Evolutionary conservation across 1,140 invertebrate genomes (phyloP), one percentile per base, ranked within the genome.

Genomic region (Drosophila eugracilis): DNA sequence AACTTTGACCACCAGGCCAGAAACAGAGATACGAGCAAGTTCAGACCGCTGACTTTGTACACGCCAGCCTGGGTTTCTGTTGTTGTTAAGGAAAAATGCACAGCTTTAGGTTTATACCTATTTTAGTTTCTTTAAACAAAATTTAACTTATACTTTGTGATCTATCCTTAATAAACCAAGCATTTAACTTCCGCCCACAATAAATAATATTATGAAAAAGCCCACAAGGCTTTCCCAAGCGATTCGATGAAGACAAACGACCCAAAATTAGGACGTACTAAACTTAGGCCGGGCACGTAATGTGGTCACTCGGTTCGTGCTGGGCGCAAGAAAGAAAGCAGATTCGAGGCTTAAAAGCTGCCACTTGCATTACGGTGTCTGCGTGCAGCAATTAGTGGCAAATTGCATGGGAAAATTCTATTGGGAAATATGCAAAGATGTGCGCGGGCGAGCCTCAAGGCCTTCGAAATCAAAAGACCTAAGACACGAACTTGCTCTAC

Each of bases 361-460:
- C 52, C 36, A 48, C 52, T 72, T 65, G 41, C 30, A 69, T 21
- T 55, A 36, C 60, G 49, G 50, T 5, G 63, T 48, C 65, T 86
- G 81, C 83, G 83, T 86, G 83, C 78, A 78, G 74, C 81, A 86
- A 86, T 88, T 88, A 86, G 81, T 75, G 70, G 78, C 50, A 86
- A 88, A 86, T 86, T 86, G 83, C 83, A 78, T 86, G 83, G 83
- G 83, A 86, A 86, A 69, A 88, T 88, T 88, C 65, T 84, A 83
- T 74, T 37, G 62, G 71, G 26, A 81, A 88, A 83, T 83, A 86
- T 88, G 83, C 83, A 88, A 63, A 53, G 24, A 62, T 45, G 41
- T 62, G 77, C 60, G 62, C 73, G 73, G 77, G 77, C 45, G 62
- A 53, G 55, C 59, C 34, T 45, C 69, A 78, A 66, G 70, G 70